Conservation (phyloP, 2,797 vertebrate genomes). For the Tapirus indicus region DNA sequence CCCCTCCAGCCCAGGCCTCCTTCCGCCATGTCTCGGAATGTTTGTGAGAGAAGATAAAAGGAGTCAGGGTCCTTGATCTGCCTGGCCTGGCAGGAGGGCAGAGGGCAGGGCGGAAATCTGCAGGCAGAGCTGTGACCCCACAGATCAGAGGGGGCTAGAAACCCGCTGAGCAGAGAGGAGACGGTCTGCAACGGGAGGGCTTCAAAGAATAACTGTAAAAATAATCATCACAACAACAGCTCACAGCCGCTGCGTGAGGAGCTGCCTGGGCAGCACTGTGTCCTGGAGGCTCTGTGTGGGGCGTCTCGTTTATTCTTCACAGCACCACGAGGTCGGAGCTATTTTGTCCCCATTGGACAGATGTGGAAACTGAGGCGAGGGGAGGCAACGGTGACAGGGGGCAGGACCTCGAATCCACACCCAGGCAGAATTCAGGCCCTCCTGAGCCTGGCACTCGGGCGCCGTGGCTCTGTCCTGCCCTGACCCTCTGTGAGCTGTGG, state of each 20-base stretch:
- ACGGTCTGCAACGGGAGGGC: neutral
- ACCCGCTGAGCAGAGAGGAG: constrained; percentile 27
- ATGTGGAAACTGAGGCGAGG: neutral
- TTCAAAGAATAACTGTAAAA: constrained; percentile 35
- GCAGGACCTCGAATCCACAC: neutral
- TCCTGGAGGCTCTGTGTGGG: neutral
- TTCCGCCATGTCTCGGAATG: neutral
- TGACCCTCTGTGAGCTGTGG: neutral
- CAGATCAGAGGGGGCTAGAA: constrained; percentile 2
- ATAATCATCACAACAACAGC: neutral
- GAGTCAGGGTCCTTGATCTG: constrained; percentile 68
- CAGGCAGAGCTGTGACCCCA: constrained; percentile 15
- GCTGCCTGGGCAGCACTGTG: neutral
- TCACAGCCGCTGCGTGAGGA: accelerated
- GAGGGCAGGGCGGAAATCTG: constrained; percentile 67
- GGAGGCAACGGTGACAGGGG: accelerated
- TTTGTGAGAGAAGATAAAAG: constrained; percentile 72
- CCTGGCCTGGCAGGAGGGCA: constrained; percentile 30
- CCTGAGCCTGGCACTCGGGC: neutral
- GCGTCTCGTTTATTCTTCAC: neutral
- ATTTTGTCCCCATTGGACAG: neutral
- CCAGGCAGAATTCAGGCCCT: neutral
- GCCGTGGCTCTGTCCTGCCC: neutral
- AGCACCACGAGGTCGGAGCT: neutral
- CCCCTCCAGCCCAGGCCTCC: neutral